Percentiles rank a stretch among this genome's conserved stretches.
Evolutionary conservation across 1,140 invertebrate genomes (phyloP).

Genomic region (Cepaea nemoralis): DNA sequence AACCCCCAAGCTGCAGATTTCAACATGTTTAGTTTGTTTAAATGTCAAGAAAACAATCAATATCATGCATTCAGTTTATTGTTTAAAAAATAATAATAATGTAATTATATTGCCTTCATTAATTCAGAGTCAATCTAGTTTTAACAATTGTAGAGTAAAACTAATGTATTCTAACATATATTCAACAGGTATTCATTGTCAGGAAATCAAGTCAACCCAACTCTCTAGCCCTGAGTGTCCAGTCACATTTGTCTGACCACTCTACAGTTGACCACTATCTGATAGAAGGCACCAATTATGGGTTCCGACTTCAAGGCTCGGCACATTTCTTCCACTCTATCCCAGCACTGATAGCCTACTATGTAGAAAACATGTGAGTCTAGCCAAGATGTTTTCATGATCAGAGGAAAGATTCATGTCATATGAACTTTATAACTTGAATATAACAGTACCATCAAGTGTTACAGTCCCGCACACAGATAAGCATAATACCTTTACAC

Average conservation of each 20-base stretch:
- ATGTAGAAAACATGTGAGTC: conserved; percentile 89
- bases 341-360: conserved; percentile 90
- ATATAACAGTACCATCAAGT: no score
- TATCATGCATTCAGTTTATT: no score
- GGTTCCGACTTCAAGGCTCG: conserved; percentile 90
- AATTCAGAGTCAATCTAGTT: background rate
- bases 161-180: background rate
- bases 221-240: conserved; percentile 94
- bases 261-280: conserved; percentile 95
- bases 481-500: no score
- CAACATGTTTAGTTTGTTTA: no score
- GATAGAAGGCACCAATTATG: conserved; percentile 84
- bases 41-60: no score
- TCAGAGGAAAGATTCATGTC: no score
- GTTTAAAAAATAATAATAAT: background rate
- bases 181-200: conserved; percentile 77
- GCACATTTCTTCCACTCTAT: conserved; percentile 92
- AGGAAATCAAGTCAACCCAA: conserved; percentile 91
- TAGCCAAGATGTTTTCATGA: background rate
- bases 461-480: no score
- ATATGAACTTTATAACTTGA: no score
- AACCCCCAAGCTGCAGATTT: no score
- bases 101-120: conserved; percentile 22
- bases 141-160: background rate
- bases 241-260: conserved; percentile 85